Evolutionary conservation across 2,797 vertebrate genomes (phyloP), one percentile per base, ranked within the genome.

Genomic region (Lepus townsendii): DNA sequence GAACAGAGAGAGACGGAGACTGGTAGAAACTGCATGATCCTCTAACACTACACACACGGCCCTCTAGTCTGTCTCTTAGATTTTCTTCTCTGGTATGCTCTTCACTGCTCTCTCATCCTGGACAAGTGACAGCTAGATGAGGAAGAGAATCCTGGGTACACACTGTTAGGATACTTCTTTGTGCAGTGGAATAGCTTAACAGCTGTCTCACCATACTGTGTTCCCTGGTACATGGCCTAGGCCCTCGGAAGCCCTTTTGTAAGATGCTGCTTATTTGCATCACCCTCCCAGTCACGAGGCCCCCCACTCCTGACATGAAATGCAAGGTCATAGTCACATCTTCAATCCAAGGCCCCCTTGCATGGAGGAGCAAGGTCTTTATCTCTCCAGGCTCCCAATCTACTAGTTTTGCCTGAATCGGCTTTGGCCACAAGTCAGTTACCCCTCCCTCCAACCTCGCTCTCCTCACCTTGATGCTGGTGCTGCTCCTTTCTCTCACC

Each of bases 291-390:
- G 32, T 62, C n/a, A 19, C 6, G 4, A 75, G n/a, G 35, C 1
- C 79, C 5, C 11, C 32, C 76, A 50, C n/a, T 57, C 54, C 38
- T 73, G 19, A 68, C 7, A 72, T 90, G 90, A 52, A 52, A 17
- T 3, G 1, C 27, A 35, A 1, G 30, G 26, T 62, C 27, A 73
- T 17, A 17, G 2, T 30, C 4, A 0, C 57, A 4, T 76, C 57
- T 83, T 16, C 52, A 86, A 5, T 22, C 10, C 54, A 17, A 69
- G 32, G 4, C 66, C 47, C 22, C 5, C 13, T 24, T 32, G 54
- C 19, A 4, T 57, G 54, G 42, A 65, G 42, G 19, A 50, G 7
- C 30, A 62, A 65, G 30, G 42, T n/a, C 30, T 1, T 88, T 26
- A 13, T 65, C 72, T 76, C 24, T 35, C 72, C 42, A 26, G 47